These are phyloP conservation scores for Plectropomus leopardus DNA, from an alignment of 2,113 vertebrate species.

Conservation along the genomic window DNA sequence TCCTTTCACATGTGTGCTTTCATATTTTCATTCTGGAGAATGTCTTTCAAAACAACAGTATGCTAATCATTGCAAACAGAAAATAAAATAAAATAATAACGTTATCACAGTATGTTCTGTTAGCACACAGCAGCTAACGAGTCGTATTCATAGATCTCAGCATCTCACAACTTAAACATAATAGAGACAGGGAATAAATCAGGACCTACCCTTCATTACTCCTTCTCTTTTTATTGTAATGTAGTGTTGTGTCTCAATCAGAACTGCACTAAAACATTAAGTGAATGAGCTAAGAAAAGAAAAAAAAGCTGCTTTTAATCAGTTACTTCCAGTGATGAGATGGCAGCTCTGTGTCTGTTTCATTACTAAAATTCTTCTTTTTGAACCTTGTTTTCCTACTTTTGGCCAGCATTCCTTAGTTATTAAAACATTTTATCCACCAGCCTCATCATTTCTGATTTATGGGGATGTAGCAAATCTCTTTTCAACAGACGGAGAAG, in stretches of 20 bases:
- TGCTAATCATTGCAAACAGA: constrained; percentile 26
- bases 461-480: neutral
- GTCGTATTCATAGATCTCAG: constrained; percentile 27
- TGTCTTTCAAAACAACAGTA: constrained; percentile 18
- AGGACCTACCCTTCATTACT: neutral
- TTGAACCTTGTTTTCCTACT: constrained; percentile 15
- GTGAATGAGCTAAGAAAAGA: constrained; percentile 30
- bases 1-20: neutral
- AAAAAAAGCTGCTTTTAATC: constrained; percentile 53
- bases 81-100: neutral
- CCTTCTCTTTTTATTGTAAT: constrained; percentile 60
- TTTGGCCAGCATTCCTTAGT: neutral
- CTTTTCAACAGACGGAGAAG: neutral
- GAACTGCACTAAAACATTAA: constrained; percentile 39
- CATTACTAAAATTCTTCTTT: neutral
- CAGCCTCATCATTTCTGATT: constrained; percentile 36
- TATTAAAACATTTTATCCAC: constrained; percentile 35
- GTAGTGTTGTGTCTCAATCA: constrained; percentile 49
- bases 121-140: constrained; percentile 24
- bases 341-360: constrained; percentile 12
- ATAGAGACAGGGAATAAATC: constrained; percentile 41
- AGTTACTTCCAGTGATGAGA: constrained; percentile 28
- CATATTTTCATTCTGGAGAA: neutral
- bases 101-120: constrained; percentile 28
- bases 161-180: constrained; percentile 45